Evolutionary conservation across 35 echinoderm and acorn worm genomes (phyloP).

Genomic region (Anneissia japonica): DNA sequence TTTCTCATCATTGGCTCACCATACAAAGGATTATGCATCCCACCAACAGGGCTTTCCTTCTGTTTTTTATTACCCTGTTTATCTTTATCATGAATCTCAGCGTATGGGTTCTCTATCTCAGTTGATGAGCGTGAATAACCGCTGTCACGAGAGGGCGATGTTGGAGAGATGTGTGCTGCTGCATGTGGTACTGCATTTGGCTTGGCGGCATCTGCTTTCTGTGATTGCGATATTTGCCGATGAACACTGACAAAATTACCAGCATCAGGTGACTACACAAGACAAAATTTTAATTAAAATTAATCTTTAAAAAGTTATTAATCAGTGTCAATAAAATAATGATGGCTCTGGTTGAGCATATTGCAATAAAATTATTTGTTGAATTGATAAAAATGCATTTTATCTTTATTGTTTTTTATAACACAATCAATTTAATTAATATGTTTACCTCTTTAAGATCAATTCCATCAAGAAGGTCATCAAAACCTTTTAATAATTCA

Average conservation of each 20-base stretch:
- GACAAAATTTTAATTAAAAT: no score
- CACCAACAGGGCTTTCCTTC: background rate
- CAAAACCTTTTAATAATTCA: conserved; percentile 68
- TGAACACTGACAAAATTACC: background rate
- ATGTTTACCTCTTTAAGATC: background rate
- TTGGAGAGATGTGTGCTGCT: background rate
- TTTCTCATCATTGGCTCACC: background rate
- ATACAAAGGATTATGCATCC: background rate
- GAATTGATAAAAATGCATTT: no score
- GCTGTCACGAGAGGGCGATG: background rate
- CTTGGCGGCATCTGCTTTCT: background rate
- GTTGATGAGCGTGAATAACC: background rate
- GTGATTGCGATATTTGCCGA: background rate
- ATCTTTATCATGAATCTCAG: background rate
- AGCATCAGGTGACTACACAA: background rate
- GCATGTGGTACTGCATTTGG: background rate
- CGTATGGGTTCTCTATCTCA: background rate
- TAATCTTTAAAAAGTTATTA: no score
- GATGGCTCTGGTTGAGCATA: no score
- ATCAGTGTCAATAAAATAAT: no score
- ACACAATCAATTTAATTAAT: no score
- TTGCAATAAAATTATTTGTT: no score
- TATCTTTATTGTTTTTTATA: no score
- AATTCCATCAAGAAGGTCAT: conserved; percentile 5
- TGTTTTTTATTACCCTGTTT: background rate